Evolutionary conservation across 2,113 vertebrate species (phyloP), one percentile per base, ranked within the genome.

Genomic region (Agapornis roseicollis): DNA sequence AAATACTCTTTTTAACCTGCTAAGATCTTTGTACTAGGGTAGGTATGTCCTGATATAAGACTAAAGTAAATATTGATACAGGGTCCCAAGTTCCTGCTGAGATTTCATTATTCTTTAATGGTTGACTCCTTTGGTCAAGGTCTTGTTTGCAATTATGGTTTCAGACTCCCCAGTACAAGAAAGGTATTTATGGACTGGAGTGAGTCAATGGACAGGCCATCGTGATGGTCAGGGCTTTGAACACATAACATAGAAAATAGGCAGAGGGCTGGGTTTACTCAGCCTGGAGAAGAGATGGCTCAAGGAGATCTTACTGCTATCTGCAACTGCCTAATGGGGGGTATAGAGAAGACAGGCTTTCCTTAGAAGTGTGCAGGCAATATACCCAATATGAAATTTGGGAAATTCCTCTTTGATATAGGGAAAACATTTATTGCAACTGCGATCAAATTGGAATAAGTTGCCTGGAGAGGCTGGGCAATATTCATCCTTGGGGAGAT

Each of bases 241-340:
- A 10, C 2, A n/a, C 2, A 3, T 13, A 4, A 35, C 1, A 0
- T n/a, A 70, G 28, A 84, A 61, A 65, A 84, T 41, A 70, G 6
- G 11, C 13, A 27, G 29, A 80, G 29, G 16, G 3, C 11, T 61
- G 35, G 17, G 17, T 31, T 76, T 58, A 56, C 64, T 61, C 58
- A 70, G 13, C 17, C 29, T 56, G 17, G 24, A 63, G 69, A 56
- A 63, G 22, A 49, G 19, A 31, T 8, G 14, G 10, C 13, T 56
- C 17, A 39, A 24, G 13, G n/a, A 64, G 15, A 39, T 18, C 49
- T 61, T 76, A 44, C 6, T 76, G 44, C 42, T 89, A 1, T 22
- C 42, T 69, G 41, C 61, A 93, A 15, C 44, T 35, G 6, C 20
- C 17, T 50, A 42, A 68, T 33, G 33, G 25, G 35, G 9, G 10